Base-by-base conservation (phyloP, 2,113 vertebrate genomes). In the Mixornis gularis region DNA sequence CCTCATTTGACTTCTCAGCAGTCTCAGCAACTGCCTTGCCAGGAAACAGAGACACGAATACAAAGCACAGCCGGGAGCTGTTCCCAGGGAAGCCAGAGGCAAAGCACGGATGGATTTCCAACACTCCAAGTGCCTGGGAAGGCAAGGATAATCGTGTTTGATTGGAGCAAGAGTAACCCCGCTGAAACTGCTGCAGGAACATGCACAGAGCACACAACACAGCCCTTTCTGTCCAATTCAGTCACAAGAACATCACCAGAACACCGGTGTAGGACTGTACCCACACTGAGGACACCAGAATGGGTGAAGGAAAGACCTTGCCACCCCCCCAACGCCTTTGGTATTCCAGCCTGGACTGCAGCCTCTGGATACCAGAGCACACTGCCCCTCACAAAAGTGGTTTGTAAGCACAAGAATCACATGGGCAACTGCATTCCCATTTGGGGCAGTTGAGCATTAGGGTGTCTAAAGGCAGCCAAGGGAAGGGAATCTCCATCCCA, bases 281-380 rank as follows among this genome's bases (percentile, higher is more conserved):
- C 27, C 34, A 4, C 3, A 32, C 20, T 0, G 0, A 74, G 43
- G 30, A 46, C 36, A 60, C 6, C 0, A 0, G 10, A 32, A 21
- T 0, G 13, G 29, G 34, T 6, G 13, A 58, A 49, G 27, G 16
- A 21, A 49, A 26, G 19, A 9, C 12, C 17, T 44, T 14, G 13
- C 43, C 38, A 69, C 26, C 1, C 17, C 27, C 13, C 9, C 62
- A 73, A 12, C 19, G 52, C 46, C n/a, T 69, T 10, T 46, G 29
- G 8, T 9, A 10, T 19, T 60, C 36, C 76, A 82, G 41, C 49
- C 55, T 22, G 18, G 53, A 24, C 32, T 30, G 40, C 24, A n/a
- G 41, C 46, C 30, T 34, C 43, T 12, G 59, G 68, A 13, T 22
- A 20, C 41, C 62, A 22, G 27, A 74, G 52, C 52, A 22, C 0